Evolutionary conservation across 2,797 vertebrate genomes (phyloP), one percentile per base, ranked within the genome.

Genomic region (Enteromius radiatus): DNA sequence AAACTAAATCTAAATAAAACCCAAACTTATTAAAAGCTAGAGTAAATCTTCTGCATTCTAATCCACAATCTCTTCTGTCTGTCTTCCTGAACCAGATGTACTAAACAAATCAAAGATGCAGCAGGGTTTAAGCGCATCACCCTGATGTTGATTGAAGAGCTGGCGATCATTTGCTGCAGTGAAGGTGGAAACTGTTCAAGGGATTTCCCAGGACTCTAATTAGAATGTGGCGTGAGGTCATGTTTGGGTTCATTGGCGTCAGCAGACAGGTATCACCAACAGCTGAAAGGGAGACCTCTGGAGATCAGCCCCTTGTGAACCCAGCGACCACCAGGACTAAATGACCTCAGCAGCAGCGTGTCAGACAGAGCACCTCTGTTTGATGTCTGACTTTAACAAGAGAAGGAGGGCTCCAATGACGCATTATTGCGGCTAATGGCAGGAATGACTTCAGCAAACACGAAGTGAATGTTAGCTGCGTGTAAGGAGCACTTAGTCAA

Each of bases 221-320:
- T 52, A 78, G 65, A 71, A 26, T 2, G 19, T 64, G 38, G 41
- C 56, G 71, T 87, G 84, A 89, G 76, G 82, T 87, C 86, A 89
- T 76, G 56, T 65, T 76, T 26, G 36, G 80, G 23, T 83, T 81
- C 54, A 63, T 71, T 84, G 80, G 78, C 38, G 26, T 86, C 69
- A 84, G 74, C 83, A 73, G 64, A 81, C 84, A 86, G 85, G 84
- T 89, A 78, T 85, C 68, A 69, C 63, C 47, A 43, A 74, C 75
- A 68, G 47, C 69, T 64, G 56, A 81, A 19, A 33, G 67, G 45
- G 45, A 64, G n/a, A 63, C 26, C 78, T 75, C 26, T 26, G 43
- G 76, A 80, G 81, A 67, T 31, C 65, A 77, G 56, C n/a, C 74
- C 80, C 71, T 65, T 17, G 17, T 63, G 54, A 82, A 81, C 78